Evolutionary conservation across 2,113 vertebrate genomes (phyloP).

Genomic region (Siphamia tubifer): DNA sequence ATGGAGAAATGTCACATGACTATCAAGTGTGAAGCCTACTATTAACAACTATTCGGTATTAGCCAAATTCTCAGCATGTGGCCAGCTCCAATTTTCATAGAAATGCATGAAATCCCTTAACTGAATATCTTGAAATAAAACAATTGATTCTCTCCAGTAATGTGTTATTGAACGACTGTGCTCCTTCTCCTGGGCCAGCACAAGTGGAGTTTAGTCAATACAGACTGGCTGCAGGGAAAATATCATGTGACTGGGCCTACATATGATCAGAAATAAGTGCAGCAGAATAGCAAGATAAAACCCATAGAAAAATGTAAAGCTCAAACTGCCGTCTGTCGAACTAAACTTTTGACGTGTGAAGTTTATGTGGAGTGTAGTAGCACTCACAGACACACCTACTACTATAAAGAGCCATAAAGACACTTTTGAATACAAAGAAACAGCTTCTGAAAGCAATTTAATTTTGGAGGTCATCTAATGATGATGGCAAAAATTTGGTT

Average conservation of each 20-base stretch:
- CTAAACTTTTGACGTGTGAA: not conserved
- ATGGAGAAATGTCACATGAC: constrained; percentile 19
- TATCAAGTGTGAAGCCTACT: not conserved
- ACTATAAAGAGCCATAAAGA: not conserved
- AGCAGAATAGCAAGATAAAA: constrained; percentile 30
- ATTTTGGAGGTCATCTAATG: too few species aligned
- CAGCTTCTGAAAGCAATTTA: not conserved
- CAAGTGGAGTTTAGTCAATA: constrained; percentile 65
- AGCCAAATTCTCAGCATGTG: not conserved
- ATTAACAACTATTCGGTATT: not conserved
- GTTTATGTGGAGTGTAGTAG: not conserved
- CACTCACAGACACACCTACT: not conserved
- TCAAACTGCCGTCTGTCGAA: not conserved
- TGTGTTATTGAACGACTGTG: constrained; percentile 36
- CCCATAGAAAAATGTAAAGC: constrained; percentile 21
- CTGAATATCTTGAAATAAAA: constrained; percentile 6
- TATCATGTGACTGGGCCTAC: constrained; percentile 55
- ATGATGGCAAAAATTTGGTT: too few species aligned
- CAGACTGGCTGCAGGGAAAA: constrained; percentile 55
- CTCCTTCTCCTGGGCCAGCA: constrained; percentile 11
- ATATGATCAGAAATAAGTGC: constrained; percentile 42
- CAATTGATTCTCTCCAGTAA: constrained; percentile 16
- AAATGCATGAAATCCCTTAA: not conserved
- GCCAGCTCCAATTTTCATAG: not conserved
- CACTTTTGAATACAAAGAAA: not conserved